Conservation (phyloP, 2,113 vertebrate species). For the Uria aalge region DNA sequence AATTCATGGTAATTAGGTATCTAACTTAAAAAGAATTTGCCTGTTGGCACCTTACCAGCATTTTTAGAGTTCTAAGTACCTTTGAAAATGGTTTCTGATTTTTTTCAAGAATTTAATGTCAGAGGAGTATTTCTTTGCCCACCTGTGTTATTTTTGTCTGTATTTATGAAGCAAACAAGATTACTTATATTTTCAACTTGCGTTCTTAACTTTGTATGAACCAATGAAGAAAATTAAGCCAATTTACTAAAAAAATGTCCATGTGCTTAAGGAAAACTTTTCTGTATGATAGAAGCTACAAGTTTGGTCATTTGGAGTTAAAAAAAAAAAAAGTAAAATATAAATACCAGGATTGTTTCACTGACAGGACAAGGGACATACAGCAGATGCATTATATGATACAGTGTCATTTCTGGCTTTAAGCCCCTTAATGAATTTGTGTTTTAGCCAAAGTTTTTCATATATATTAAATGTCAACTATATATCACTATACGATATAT, state of each 20-base stretch:
- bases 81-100: neutral
- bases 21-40: neutral
- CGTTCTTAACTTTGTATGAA: neutral
- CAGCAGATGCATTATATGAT: neutral
- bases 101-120: neutral
- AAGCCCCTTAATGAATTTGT: neutral
- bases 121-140: neutral
- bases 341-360: neutral
- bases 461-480: neutral
- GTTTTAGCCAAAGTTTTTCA: neutral
- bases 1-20: neutral
- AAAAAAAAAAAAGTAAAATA: neutral
- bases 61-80: neutral
- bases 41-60: neutral
- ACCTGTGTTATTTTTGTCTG: neutral
- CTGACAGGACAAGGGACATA: neutral
- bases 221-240: neutral
- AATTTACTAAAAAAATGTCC: neutral
- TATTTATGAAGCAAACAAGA: neutral
- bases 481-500: neutral
- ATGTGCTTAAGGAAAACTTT: neutral
- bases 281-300: neutral
- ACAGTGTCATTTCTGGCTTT: neutral
- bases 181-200: neutral
- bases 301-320: neutral